Evolutionary conservation across 1,140 invertebrate genomes (phyloP), one percentile per base, ranked within the genome.

Genomic region (Hyphantria cunea): DNA sequence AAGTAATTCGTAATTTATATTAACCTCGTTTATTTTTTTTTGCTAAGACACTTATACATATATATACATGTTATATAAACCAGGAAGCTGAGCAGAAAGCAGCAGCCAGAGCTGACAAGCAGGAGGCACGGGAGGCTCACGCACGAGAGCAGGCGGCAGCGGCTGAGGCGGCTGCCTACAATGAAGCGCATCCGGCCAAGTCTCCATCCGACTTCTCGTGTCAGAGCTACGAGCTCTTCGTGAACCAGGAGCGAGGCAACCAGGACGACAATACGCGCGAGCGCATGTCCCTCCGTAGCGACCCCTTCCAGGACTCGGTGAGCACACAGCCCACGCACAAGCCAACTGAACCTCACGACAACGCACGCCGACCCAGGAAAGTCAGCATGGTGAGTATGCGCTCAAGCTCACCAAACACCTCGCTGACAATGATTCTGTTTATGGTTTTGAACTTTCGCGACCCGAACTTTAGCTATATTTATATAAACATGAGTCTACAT

Each of bases 161-260:
- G 68, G 90, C 79, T 53, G 92, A 78, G 86, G 93, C 89, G 66
- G 92, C 92, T 15, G 93, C 93, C 17, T 93, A 92, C 72, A 93
- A 93, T n/a, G 92, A 92, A 11, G 92, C 93, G 33, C 93, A 92
- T 63, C 93, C 92, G 54, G 94, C 94, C 60, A 97, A 98, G 87
- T 97, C 96, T 32, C 96, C 97, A 7, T 97, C 96, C 39, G 95
- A 95, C 78, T 97, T 95, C 83, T 98, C 97, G 11, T 96, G 95
- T 82, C 95, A 96, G 74, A 97, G 96, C 87, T 97, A 97, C 90
- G 97, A 98, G 89, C 91, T 97, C 49, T 97, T 97, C 90, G 95
- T 96, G 51, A 95, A 95, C 63, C 95, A 96, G 82, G 96, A 96
- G 72, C 96, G 96, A 72, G 95, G 95, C 69, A 95, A 95, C 84